Percentiles rank a stretch among this genome's conserved stretches.
Conservation (phyloP, 2,888 invertebrate genomes). For the Minunthozetes semirufus region DNA sequence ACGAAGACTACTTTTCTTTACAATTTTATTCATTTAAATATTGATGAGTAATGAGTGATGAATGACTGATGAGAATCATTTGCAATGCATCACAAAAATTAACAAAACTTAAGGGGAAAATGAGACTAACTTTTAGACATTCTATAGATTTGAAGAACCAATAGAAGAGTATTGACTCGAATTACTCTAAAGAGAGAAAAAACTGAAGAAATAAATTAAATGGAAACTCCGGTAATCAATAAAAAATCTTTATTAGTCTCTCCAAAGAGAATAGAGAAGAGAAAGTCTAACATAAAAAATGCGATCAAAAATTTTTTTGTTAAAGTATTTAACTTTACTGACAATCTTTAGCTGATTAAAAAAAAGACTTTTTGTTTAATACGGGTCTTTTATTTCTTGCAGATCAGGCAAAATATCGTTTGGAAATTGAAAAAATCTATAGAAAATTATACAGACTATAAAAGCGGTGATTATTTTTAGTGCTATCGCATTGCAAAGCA, state of each 20-base stretch:
- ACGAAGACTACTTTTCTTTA: background rate
- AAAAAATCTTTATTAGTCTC: conserved; percentile 2
- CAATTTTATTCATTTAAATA: conserved; percentile 15
- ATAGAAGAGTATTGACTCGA: background rate
- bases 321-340: background rate
- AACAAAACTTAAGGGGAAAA: conserved; percentile 2
- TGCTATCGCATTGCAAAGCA: conserved; percentile 26
- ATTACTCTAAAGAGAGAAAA: background rate
- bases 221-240: conserved; percentile 10
- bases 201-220: conserved; percentile 2
- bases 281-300: background rate
- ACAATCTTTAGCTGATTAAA: conserved; percentile 25
- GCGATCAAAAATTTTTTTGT: background rate
- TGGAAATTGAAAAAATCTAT: conserved; percentile 1
- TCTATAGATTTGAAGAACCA: background rate
- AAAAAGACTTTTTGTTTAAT: conserved; percentile 6
- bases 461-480: conserved; percentile 26
- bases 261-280: background rate
- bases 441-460: conserved; percentile 10
- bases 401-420: background rate
- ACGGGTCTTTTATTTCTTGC: conserved; percentile 20
- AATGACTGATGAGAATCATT: conserved; percentile 14
- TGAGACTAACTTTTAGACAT: background rate
- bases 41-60: conserved; percentile 18
- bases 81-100: background rate